phyloP scores from a whole-genome alignment of 2,888 invertebrate species.

The Troides oblongomaculatus region DNA sequence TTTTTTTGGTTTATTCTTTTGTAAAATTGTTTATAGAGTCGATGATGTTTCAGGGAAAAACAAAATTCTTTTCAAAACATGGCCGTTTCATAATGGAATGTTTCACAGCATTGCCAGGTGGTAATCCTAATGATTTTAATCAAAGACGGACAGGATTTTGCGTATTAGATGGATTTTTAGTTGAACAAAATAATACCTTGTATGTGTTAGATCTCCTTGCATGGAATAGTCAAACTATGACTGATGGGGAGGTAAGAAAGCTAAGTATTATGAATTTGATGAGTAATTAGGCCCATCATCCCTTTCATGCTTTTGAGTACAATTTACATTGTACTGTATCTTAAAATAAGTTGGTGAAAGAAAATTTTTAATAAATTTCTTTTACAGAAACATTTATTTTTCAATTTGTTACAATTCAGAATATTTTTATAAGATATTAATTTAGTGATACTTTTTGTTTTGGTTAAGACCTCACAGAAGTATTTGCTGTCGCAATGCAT shows the following conservation, averaged over 20 bases:
- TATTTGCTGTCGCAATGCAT: constrained; percentile 6
- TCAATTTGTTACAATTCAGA: neutral
- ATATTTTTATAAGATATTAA: neutral
- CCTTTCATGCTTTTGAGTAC: neutral
- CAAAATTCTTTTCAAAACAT: constrained; percentile 84
- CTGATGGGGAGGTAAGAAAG: constrained; percentile 85
- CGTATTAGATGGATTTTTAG: constrained; percentile 92
- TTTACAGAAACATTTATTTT: neutral
- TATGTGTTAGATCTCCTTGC: constrained; percentile 91
- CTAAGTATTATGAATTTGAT: neutral
- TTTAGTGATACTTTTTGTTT: neutral
- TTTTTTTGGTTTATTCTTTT: neutral
- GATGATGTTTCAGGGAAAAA: constrained; percentile 77
- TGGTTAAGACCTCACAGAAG: neutral
- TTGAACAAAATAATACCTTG: constrained; percentile 79
- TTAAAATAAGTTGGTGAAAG: neutral
- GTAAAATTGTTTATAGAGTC: neutral
- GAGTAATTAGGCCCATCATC: neutral
- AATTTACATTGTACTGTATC: neutral
- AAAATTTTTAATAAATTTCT: neutral
- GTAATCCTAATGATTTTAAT: constrained; percentile 55
- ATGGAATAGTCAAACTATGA: constrained; percentile 87
- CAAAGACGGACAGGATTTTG: constrained; percentile 64
- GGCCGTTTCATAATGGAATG: constrained; percentile 81
- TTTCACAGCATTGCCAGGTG: constrained; percentile 87